These are phyloP conservation scores for Epizoanthus illoricatus DNA, from an alignment of 92 coral and sea anemone species.

Conservation along the genomic window DNA sequence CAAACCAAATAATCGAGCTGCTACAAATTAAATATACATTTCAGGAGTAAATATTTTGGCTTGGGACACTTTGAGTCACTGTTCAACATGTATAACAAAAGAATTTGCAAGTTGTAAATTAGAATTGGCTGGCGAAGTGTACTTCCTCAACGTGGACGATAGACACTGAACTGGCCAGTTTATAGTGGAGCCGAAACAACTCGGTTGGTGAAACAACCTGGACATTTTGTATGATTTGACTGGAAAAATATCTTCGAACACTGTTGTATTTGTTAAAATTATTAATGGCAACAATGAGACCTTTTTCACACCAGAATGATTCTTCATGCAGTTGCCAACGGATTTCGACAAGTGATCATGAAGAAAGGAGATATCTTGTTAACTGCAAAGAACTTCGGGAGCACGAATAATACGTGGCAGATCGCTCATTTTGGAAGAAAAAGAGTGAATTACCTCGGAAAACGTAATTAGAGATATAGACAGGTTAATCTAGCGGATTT, in stretches of 20 bases:
- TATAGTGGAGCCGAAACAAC: background rate
- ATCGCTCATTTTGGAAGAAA: background rate
- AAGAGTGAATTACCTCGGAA: background rate
- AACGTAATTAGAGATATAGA: background rate
- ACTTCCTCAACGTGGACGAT: background rate
- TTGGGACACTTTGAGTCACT: background rate
- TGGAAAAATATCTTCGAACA: background rate
- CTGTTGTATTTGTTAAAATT: background rate
- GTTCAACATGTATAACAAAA: background rate
- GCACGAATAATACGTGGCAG: background rate
- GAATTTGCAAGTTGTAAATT: background rate
- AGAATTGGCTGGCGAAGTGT: background rate
- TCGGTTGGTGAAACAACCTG: background rate
- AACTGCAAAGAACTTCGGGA: background rate
- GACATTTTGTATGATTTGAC: background rate
- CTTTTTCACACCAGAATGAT: background rate
- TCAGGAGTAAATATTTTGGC: background rate
- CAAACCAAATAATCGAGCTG: background rate
- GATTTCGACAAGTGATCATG: background rate
- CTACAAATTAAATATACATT: background rate
- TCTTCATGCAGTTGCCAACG: background rate
- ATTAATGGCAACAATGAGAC: background rate
- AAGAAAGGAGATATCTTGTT: background rate
- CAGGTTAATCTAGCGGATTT: background rate
- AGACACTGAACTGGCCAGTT: background rate